These are phyloP conservation scores for Dryobates pubescens DNA, from an alignment of 2,797 vertebrate genomes.

Conservation along the genomic window DNA sequence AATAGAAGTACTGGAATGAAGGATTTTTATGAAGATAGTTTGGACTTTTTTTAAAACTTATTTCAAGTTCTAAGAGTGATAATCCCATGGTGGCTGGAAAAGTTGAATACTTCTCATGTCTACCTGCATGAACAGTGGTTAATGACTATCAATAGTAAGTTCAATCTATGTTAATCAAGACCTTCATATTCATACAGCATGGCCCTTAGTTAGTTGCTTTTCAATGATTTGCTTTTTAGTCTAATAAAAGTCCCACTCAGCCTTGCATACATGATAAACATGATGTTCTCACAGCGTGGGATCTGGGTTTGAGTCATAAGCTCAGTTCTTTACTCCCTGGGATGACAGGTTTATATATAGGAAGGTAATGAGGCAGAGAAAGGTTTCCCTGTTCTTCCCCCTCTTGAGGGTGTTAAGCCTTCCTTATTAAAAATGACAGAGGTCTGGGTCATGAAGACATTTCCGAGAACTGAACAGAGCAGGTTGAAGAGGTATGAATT, in stretches of 20 bases:
- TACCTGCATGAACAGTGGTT: background rate
- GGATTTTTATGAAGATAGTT: background rate
- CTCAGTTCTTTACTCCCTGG: background rate
- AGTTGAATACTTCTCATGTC: background rate
- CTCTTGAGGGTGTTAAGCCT: background rate
- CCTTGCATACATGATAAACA: background rate
- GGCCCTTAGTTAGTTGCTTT: background rate
- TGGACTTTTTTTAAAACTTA: background rate
- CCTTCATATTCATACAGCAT: background rate
- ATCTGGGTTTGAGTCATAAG: background rate
- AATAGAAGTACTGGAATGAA: background rate
- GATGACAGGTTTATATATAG: background rate
- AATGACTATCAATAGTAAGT: background rate
- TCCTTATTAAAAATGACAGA: background rate
- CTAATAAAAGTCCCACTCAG: background rate
- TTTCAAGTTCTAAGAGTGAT: background rate
- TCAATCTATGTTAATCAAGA: background rate
- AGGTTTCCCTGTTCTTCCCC: background rate
- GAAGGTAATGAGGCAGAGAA: conserved; percentile 1
- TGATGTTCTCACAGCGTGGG: background rate
- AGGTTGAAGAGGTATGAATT: background rate
- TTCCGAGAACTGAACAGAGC: background rate
- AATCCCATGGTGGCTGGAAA: background rate
- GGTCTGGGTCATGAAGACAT: background rate
- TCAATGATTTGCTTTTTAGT: background rate